These are phyloP conservation scores for Oriolus oriolus DNA, from an alignment of 2,113 vertebrate genomes.

Conservation along the genomic window DNA sequence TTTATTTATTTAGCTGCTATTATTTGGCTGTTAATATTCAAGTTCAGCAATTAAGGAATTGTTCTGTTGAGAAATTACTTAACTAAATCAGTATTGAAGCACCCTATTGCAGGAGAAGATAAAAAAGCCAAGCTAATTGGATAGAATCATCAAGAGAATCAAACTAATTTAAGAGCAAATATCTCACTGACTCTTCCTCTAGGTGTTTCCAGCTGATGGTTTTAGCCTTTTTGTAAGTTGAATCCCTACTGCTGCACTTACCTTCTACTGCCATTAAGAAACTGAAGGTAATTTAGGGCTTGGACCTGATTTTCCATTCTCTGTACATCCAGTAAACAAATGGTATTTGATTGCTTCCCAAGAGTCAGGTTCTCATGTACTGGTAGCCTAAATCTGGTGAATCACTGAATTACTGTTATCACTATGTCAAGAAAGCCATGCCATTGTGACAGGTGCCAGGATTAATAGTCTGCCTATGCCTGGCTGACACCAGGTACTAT, in stretches of 20 bases:
- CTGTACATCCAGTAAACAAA: background rate
- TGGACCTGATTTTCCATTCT: background rate
- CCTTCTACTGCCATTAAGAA: background rate
- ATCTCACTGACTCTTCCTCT: background rate
- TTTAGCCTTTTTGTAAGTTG: background rate
- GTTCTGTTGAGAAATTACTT: background rate
- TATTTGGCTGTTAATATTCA: background rate
- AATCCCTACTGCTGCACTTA: background rate
- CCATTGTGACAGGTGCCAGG: background rate
- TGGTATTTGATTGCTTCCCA: background rate
- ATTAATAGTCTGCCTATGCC: background rate
- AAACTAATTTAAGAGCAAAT: background rate
- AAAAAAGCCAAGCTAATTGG: background rate
- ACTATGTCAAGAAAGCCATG: background rate
- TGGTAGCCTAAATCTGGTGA: background rate
- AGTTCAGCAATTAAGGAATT: background rate
- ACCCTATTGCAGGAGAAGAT: background rate
- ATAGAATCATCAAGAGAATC: background rate
- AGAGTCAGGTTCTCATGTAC: background rate
- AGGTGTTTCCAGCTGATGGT: background rate
- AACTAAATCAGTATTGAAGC: background rate
- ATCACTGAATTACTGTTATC: background rate
- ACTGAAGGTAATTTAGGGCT: background rate
- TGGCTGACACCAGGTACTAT: background rate
- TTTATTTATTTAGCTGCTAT: background rate